Conservation (phyloP, 2,888 invertebrate genomes). For the Prenolepis imparis region DNA sequence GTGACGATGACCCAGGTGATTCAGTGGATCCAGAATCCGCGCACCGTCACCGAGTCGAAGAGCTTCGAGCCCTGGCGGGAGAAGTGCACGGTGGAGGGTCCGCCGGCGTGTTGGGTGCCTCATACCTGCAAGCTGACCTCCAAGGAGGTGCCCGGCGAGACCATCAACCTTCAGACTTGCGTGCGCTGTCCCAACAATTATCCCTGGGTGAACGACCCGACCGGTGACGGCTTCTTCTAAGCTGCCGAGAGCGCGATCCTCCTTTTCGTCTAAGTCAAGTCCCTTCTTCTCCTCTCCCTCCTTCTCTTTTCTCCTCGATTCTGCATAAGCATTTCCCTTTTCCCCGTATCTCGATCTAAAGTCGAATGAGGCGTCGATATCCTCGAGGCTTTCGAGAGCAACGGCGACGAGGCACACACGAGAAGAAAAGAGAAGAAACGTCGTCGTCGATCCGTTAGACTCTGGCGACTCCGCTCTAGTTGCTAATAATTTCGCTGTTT, state of each 20-base stretch:
- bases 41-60: constrained; percentile 94
- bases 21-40: constrained; percentile 97
- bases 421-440: constrained; percentile 18
- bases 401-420: neutral
- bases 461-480: constrained; percentile 28
- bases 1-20: constrained; percentile 98
- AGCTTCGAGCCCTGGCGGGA: constrained; percentile 98
- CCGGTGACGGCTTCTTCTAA: constrained; percentile 96
- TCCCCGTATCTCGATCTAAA: constrained; percentile 8
- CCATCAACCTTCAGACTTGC: constrained; percentile 97
- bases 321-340: constrained; percentile 34
- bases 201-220: constrained; percentile 97
- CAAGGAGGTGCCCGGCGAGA: constrained; percentile 97
- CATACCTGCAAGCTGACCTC: constrained; percentile 96
- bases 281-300: neutral
- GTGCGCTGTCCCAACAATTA: constrained; percentile 97
- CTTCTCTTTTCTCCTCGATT: constrained; percentile 42
- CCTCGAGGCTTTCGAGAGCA: constrained; percentile 29
- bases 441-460: constrained; percentile 27
- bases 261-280: constrained; percentile 72
- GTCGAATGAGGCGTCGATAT: no score
- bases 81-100: constrained; percentile 95
- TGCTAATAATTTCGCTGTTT: constrained; percentile 36
- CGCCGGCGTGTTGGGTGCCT: constrained; percentile 94
- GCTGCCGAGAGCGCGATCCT: constrained; percentile 58